These are phyloP conservation scores for Orius insidiosus DNA, from an alignment of 1,140 invertebrate genomes.

Conservation along the genomic window DNA sequence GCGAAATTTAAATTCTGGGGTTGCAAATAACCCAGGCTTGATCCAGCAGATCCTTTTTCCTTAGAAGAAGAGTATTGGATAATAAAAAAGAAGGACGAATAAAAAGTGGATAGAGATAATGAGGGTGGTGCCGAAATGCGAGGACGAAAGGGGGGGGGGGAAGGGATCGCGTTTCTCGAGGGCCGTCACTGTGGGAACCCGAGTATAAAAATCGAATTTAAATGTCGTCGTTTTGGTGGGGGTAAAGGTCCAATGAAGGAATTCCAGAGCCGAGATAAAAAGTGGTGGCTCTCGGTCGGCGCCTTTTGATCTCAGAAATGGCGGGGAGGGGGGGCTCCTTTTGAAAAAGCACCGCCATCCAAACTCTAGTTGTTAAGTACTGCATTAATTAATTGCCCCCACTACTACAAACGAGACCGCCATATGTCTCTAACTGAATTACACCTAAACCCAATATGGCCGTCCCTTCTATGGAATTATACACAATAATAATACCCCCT, in stretches of 20 bases:
- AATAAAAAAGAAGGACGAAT: constrained; percentile 12
- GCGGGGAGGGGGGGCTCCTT: neutral
- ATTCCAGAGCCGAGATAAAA: neutral
- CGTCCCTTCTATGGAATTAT: too few relatives aligned
- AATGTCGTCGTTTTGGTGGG: neutral
- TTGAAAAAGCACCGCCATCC: neutral
- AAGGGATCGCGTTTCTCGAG: constrained; percentile 11
- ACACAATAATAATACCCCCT: too few relatives aligned
- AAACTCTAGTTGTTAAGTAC: constrained; percentile 4
- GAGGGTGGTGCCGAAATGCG: constrained; percentile 8
- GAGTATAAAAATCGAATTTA: constrained; percentile 4
- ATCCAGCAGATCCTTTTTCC: too few relatives aligned
- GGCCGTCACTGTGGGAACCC: constrained; percentile 4
- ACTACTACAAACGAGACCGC: too few relatives aligned
- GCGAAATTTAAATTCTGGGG: too few relatives aligned
- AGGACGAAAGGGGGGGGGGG: constrained; percentile 10
- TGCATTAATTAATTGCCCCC: constrained; percentile 1
- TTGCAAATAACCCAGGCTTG: too few relatives aligned
- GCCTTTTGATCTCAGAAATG: neutral
- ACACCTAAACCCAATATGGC: too few relatives aligned
- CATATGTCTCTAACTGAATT: too few relatives aligned
- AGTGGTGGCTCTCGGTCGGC: neutral
- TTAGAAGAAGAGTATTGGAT: neutral
- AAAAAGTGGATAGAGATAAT: constrained; percentile 13
- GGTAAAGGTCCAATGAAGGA: neutral